Evolutionary conservation across 2,888 invertebrate genomes (phyloP), one percentile per base, ranked within the genome.

Genomic region (Coremacera marginata): DNA sequence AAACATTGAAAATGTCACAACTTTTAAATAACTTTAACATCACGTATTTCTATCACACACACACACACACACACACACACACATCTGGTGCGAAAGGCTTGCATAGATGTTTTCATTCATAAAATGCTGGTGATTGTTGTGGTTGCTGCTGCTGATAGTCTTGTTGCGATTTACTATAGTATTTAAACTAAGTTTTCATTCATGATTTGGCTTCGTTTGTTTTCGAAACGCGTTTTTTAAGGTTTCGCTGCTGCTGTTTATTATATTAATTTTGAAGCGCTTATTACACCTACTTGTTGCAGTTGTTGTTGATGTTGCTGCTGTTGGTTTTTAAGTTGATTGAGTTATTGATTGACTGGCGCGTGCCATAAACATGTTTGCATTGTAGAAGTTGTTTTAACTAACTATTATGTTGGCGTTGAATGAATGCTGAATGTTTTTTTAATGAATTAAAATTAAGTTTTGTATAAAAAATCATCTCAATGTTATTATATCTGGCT

Each of bases 281-380:
- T 52, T 34, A 70, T 37, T 34, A 55, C 71, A 71, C 71, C 57
- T 57, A 71, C 71, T 37, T 71, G 60, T 60, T 67, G 63, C 55
- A 60, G 44, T 22, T 52, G 57, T 55, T 63, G 27, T 68, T 19
- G 25, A 22, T 27, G 34, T 72, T 62, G 31, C 31, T 31, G 5
- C 63, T 52, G 52, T 55, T 52, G 65, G 8, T 49, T 8, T 25
- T 67, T 52, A 34, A 37, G 52, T 52, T 65, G 67, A 65, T 67
- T 75, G 19, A 55, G 57, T 57, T 19, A 22, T 51, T 71, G 71
- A 60, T 63, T 73, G 73, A 73, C 63, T 51, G 73, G 51, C 73
- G 73, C 73, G 73, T 73, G 73, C 73, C 73, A 49, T 34, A 51
- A 73, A 57, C 57, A 49, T 49, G 72, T 51, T 73, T 51, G 51